Percentiles rank a stretch among this genome's conserved stretches.
Evolutionary conservation across 2,797 vertebrate genomes (phyloP).

Genomic region (Lindbergichthys nudifrons): DNA sequence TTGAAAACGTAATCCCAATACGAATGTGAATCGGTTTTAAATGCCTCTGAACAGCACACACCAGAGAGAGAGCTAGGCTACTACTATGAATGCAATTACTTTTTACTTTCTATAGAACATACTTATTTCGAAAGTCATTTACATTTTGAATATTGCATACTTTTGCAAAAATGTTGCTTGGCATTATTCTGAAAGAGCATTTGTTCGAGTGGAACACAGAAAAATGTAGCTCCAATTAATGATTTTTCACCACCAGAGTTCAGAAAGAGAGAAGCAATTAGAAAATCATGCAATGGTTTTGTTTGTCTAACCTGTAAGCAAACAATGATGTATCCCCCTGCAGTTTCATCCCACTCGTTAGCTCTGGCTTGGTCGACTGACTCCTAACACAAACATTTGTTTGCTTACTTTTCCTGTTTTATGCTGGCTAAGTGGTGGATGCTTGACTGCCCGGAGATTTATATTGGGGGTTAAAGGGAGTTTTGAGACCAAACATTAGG

Average conservation of each 20-base stretch:
- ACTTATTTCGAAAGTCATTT: too few species aligned
- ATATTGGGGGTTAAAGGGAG: background rate
- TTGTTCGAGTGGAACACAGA: background rate
- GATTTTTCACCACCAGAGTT: background rate
- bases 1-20: too few species aligned
- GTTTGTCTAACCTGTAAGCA: background rate
- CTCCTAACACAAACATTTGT: background rate
- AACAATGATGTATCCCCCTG: background rate
- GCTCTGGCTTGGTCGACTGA: background rate
- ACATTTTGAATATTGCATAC: slow-evolving; percentile 10
- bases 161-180: slow-evolving; percentile 1
- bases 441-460: background rate
- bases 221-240: background rate
- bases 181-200: slow-evolving; percentile 15
- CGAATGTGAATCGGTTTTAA: too few species aligned
- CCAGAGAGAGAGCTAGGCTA: too few species aligned
- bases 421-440: background rate
- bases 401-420: background rate
- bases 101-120: too few species aligned
- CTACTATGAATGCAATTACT: too few species aligned
- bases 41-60: too few species aligned
- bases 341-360: background rate
- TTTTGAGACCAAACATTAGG: background rate
- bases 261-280: background rate
- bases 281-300: background rate